Base-by-base conservation (phyloP, 1,140 invertebrate species). In the Neuroterus valhalla region DNA sequence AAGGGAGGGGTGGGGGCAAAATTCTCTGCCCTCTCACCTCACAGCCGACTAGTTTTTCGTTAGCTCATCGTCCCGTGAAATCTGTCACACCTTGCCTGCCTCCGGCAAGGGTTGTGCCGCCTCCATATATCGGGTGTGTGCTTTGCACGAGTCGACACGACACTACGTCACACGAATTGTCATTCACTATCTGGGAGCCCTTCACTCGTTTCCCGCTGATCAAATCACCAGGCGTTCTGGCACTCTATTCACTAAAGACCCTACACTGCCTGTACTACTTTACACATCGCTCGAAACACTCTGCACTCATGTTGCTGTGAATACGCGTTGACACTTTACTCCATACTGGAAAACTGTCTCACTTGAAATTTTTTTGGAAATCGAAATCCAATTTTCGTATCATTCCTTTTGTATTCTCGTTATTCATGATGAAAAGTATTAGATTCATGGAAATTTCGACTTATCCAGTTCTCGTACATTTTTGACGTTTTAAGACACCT, bases 11-110 rank as follows among this genome's bases (percentile, higher is more conserved):
- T 21, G 48, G 48, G 15, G 15, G 52, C 12, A 26, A 21, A 31
- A 62, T 23, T 31, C 14, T 62, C 23, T 62, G 55, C 80, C 78
- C 81, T 85, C 81, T 85, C 82, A 78, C 82, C 83, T 86, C 85
- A 86, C 86, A 86, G 82, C 84, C 83, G 84, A 86, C 83, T 87
- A 85, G 85, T 87, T 87, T 87, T 87, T 87, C 84, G 86, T 87
- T 87, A 87, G 86, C 83, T 87, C 85, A 82, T 78, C 81, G 83
- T 87, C 84, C 86, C 86, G 85, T 87, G 83, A 87, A 87, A 87
- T 87, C 85, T 77, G 84, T 62, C 55, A 62, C 55, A 62, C 55
- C 14, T 23, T 62, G 55, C 31, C 55, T 31, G 55, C 55, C 55
- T 62, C 55, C 55, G 55, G n/a, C 26, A 26, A 62, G 55, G 55